A percentile compares a stretch with the other conserved stretches of the same genome.
phyloP scores from a whole-genome alignment of 2,888 invertebrate species.

The Lycaena phlaeas region DNA sequence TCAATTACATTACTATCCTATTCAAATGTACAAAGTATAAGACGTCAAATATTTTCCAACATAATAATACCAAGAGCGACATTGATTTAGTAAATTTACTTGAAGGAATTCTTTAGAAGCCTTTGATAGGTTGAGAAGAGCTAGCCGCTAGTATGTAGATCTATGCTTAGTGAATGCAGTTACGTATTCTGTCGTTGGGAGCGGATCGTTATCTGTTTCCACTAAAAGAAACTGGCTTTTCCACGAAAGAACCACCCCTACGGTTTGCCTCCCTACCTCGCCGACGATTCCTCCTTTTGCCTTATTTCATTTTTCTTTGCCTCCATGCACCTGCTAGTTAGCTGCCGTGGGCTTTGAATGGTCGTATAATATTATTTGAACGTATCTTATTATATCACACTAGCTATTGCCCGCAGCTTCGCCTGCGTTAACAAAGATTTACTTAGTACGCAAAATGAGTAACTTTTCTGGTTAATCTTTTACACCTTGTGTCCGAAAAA shows the following conservation, averaged over 20 bases:
- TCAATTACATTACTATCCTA: no score
- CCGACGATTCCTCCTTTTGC: constrained; percentile 54
- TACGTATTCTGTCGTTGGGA: constrained; percentile 70
- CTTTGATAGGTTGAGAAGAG: constrained; percentile 50
- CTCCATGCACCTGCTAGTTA: constrained; percentile 68
- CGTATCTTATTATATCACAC: constrained; percentile 27
- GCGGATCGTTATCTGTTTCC: constrained; percentile 72
- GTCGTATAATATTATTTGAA: constrained; percentile 36
- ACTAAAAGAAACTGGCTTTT: constrained; percentile 71
- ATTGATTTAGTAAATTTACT: constrained; percentile 22
- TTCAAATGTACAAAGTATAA: no score
- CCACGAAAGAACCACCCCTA: constrained; percentile 63
- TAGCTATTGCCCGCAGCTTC: no score
- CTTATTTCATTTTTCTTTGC: constrained; percentile 70
- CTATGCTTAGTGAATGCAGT: constrained; percentile 59
- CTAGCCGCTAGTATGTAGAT: constrained; percentile 47
- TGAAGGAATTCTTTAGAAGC: constrained; percentile 45
- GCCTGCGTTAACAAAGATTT: no score
- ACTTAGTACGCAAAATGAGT: no score
- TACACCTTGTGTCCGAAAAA: no score
- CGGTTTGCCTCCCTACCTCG: constrained; percentile 42
- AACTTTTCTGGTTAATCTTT: no score
- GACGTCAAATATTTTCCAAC: no score
- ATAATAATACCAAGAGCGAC: constrained; percentile 26
- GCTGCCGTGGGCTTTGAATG: constrained; percentile 52